A percentile compares a stretch with the other conserved stretches of the same genome.
Conservation (phyloP, 2,797 vertebrate genomes). For the Anabacerthia variegaticeps region DNA sequence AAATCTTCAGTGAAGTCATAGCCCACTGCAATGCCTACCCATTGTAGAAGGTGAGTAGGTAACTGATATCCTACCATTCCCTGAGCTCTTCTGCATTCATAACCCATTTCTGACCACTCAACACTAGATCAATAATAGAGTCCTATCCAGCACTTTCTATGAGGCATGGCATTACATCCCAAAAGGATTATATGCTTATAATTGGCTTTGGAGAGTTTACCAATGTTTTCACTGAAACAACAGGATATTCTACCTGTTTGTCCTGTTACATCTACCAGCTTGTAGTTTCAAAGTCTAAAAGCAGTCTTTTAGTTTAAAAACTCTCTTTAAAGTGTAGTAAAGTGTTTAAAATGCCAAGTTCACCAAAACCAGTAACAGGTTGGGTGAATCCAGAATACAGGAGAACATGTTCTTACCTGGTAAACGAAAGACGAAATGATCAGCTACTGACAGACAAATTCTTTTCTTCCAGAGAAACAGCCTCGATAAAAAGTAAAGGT, state of each 20-base stretch:
- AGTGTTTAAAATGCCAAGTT: background rate
- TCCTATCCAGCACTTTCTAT: background rate
- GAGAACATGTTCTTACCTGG: slow-evolving; percentile 82
- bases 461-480: slow-evolving; percentile 91
- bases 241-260: background rate
- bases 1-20: background rate
- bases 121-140: background rate
- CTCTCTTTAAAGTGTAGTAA: background rate
- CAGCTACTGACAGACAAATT: slow-evolving; percentile 90
- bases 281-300: background rate
- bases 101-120: background rate
- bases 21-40: background rate
- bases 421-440: slow-evolving; percentile 92
- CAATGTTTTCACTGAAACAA: background rate
- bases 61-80: background rate
- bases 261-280: background rate
- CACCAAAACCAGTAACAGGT: background rate
- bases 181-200: background rate
- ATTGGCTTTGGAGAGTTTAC: background rate
- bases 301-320: background rate
- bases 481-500: slow-evolving; percentile 93
- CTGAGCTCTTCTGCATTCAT: background rate
- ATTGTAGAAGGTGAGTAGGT: background rate
- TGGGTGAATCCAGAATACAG: background rate
- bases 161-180: background rate